These are phyloP conservation scores for Streptopelia turtur DNA, from an alignment of 2,797 vertebrate genomes.

Conservation along the genomic window DNA sequence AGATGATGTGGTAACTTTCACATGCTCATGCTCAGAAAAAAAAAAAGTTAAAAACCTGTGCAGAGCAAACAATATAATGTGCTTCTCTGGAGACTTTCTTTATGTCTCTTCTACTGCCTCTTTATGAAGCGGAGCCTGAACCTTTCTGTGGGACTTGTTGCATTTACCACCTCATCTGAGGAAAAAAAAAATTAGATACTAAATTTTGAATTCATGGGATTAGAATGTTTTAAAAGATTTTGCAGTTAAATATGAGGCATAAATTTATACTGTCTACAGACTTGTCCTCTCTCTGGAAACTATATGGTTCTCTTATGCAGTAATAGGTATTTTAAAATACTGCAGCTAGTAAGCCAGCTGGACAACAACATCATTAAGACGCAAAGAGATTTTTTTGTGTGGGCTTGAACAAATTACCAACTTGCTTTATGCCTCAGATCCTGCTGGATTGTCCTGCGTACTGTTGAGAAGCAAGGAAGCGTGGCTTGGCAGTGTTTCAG, in stretches of 20 bases:
- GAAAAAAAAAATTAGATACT: background rate
- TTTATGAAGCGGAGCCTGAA: background rate
- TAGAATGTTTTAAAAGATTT: background rate
- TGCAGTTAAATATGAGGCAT: background rate
- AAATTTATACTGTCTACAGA: background rate
- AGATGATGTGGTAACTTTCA: background rate
- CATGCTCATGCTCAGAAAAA: background rate
- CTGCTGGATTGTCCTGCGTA: background rate
- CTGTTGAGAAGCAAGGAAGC: background rate
- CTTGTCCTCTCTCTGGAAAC: background rate
- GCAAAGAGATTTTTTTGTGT: background rate
- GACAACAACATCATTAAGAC: background rate
- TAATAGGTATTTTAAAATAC: slow-evolving; percentile 6
- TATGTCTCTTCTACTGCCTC: background rate
- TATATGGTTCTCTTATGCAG: background rate
- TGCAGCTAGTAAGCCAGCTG: background rate
- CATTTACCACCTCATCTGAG: background rate
- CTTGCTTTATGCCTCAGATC: background rate
- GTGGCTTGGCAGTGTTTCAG: background rate
- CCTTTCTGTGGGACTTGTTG: background rate
- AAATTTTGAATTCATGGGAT: background rate
- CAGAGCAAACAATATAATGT: background rate
- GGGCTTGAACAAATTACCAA: background rate
- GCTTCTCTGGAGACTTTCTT: background rate
- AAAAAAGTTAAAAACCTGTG: background rate